Evolutionary conservation across 2,888 invertebrate genomes (phyloP), one percentile per base, ranked within the genome.

Genomic region (Yponomeuta cagnagella): DNA sequence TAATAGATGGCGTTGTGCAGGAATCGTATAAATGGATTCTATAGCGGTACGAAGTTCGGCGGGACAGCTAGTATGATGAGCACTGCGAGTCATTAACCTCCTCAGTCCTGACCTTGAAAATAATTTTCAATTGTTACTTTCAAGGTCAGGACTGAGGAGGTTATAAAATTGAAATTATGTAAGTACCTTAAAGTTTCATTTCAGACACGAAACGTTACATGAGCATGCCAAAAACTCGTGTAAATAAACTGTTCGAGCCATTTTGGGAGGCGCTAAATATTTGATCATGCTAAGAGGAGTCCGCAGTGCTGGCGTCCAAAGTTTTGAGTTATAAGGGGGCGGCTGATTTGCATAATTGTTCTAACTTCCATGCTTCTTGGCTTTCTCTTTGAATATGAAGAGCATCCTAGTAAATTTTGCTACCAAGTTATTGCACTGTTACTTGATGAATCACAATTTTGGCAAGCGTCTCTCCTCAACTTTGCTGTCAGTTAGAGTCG

Each of bases 331-430:
- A 75, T 75, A 78, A 77, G 78, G 76, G 76, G 48, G 52, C 52
- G 70, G 77, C 77, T 80, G 80, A 80, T 89, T 88, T 87, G 84
- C 88, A 89, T 89, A 90, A 89, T 88, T 88, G 75, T 73, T 76
- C 74, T 74, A 77, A 80, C 77, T 80, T 80, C 23, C 71, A 72
- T 65, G 73, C 72, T 74, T 69, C 70, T 67, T 70, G 48, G 68
- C 72, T 71, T 79, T 77, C 75, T 73, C 76, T 74, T 75, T 76
- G 73, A 73, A 76, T 75, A 43, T 65, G 64, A 58, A 77, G 77
- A 78, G 76, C 77, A 76, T 77, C 76, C 76, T 73, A 76, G 75
- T 76, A 77, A 82, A 82, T 82, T 81, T 78, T 79, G 77, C 82
- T 79, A 82, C 76, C 64, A 80, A 83, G 76, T 82, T 79, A 75